These are phyloP conservation scores for Micronycteris hirsuta DNA, from an alignment of 2,113 vertebrate genomes.

Conservation along the genomic window DNA sequence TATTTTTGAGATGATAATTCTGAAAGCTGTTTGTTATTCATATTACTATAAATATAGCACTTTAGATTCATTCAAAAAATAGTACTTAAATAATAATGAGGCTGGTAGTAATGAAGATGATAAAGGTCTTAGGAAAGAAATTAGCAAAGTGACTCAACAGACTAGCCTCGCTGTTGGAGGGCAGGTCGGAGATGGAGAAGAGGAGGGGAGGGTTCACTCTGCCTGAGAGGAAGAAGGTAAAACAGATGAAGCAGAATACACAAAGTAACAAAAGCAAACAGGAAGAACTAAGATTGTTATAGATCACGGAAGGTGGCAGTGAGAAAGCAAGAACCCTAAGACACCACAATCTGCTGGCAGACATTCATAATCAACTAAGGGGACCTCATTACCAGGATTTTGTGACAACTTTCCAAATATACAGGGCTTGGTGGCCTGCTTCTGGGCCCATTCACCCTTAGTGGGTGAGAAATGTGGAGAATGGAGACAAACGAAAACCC, in stretches of 20 bases:
- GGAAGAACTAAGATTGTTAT: background rate
- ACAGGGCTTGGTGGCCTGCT: background rate
- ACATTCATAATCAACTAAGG: background rate
- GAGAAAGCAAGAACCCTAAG: background rate
- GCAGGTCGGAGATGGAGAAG: background rate
- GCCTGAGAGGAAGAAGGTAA: background rate
- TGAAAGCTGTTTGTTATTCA: background rate
- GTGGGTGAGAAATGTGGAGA: background rate
- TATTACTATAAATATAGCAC: background rate
- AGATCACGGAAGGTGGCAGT: background rate
- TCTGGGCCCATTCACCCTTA: background rate
- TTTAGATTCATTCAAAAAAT: background rate
- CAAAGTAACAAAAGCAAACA: background rate
- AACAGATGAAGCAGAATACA: background rate
- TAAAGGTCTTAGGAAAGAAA: background rate
- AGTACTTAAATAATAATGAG: background rate
- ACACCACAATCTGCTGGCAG: background rate
- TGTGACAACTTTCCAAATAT: background rate
- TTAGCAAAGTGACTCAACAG: background rate
- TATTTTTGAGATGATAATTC: background rate
- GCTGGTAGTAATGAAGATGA: background rate
- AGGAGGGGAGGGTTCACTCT: background rate
- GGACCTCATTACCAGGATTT: background rate
- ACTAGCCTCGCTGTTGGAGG: background rate
- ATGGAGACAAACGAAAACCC: background rate